Percentiles rank a stretch among this genome's conserved stretches.
phyloP scores from a whole-genome alignment of 2,797 vertebrate genomes.

The Balearica regulorum region DNA sequence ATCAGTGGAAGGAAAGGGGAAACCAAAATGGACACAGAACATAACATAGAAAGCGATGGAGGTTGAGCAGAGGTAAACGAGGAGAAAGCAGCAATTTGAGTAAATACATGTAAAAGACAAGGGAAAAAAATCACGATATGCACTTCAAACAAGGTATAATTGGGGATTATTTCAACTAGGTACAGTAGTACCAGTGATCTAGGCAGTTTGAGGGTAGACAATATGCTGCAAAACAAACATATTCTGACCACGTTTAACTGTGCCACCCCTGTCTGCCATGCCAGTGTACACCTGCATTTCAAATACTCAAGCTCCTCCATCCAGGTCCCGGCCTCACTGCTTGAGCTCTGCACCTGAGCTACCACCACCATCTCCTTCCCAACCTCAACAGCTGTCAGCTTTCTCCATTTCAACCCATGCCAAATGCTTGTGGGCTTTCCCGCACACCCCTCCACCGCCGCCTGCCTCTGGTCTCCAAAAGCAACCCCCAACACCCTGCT shows the following conservation, averaged over 20 bases:
- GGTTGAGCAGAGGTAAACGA: background rate
- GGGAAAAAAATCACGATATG: accelerated
- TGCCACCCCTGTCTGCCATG: accelerated
- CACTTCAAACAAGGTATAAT: background rate
- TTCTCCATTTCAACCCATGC: background rate
- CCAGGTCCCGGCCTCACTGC: background rate
- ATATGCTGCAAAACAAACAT: background rate
- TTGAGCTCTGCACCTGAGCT: background rate
- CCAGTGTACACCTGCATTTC: background rate
- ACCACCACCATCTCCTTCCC: background rate
- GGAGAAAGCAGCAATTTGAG: background rate
- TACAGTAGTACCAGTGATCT: background rate
- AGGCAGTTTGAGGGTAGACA: background rate
- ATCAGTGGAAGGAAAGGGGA: background rate
- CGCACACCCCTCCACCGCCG: accelerated
- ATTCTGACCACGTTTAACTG: no score
- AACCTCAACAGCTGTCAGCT: background rate
- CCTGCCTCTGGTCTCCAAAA: background rate
- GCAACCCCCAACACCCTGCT: accelerated
- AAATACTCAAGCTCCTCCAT: background rate
- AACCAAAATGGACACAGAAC: background rate
- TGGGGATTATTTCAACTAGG: background rate
- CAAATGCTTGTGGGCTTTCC: background rate
- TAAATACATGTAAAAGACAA: background rate
- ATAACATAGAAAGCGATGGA: background rate